Percentiles rank a stretch among this genome's conserved stretches.
Conservation (phyloP, 2,113 vertebrate species). For the Danionella cerebrum region DNA sequence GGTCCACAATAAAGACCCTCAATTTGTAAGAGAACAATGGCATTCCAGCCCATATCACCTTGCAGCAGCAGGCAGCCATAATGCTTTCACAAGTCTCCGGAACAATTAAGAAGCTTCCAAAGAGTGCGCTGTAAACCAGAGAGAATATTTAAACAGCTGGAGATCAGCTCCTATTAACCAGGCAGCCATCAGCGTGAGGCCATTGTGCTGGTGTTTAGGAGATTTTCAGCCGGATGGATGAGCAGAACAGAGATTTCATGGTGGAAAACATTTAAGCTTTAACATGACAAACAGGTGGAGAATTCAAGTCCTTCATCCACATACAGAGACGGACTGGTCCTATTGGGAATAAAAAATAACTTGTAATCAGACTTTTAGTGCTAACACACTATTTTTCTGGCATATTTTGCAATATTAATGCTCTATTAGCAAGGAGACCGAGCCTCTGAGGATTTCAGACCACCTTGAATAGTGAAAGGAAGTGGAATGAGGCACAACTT, state of each 20-base stretch:
- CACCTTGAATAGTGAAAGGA: slow-evolving; percentile 43
- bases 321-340: background rate
- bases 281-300: background rate
- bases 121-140: slow-evolving; percentile 54
- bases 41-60: slow-evolving; percentile 37
- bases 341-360: background rate
- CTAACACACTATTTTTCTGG: background rate
- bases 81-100: slow-evolving; percentile 44
- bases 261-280: background rate
- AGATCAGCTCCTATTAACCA: slow-evolving; percentile 56
- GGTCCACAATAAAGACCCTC: slow-evolving; percentile 55
- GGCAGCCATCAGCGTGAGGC: slow-evolving; percentile 45
- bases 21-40: slow-evolving; percentile 55
- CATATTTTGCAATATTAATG: background rate
- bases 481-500: slow-evolving; percentile 50
- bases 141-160: slow-evolving; percentile 62
- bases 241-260: slow-evolving; percentile 18
- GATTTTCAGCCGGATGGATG: slow-evolving; percentile 36
- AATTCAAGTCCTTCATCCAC: background rate
- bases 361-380: too few relatives aligned
- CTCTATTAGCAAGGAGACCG: slow-evolving; percentile 23
- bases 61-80: slow-evolving; percentile 30
- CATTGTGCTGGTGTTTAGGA: slow-evolving; percentile 43
- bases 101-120: slow-evolving; percentile 56
- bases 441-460: slow-evolving; percentile 51